Conservation (phyloP, 2,888 invertebrate genomes). For the Mesorhabditis spiculigera region DNA sequence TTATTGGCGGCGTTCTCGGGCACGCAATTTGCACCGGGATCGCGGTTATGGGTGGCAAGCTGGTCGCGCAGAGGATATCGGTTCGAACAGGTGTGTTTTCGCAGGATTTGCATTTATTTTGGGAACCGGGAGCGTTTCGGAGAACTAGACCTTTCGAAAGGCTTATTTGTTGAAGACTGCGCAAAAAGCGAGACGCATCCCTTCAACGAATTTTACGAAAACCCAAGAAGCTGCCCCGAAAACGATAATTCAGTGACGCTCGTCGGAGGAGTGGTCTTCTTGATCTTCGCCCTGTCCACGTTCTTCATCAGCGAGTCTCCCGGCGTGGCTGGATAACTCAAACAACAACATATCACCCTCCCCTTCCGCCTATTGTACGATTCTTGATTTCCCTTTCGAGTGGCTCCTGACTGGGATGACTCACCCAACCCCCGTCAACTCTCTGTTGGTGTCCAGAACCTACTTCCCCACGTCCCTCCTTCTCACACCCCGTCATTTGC, state of each 20-base stretch:
- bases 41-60: conserved; percentile 91
- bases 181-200: conserved; percentile 10
- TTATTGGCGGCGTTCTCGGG: conserved; percentile 86
- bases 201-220: background rate
- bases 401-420: too few relatives aligned
- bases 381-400: too few relatives aligned
- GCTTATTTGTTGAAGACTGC: background rate
- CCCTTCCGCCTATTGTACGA: too few relatives aligned
- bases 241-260: conserved; percentile 76
- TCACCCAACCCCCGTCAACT: too few relatives aligned
- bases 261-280: conserved; percentile 89
- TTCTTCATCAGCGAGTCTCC: conserved; percentile 68
- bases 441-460: too few relatives aligned
- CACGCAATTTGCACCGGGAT: conserved; percentile 93
- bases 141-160: background rate
- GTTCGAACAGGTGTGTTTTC: conserved; percentile 79
- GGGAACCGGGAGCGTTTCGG: background rate
- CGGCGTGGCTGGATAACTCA: too few relatives aligned
- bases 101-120: conserved; percentile 1
- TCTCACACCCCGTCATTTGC: too few relatives aligned
- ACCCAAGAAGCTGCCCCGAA: conserved; percentile 16
- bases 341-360: too few relatives aligned
- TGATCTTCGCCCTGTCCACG: conserved; percentile 87
- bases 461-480: too few relatives aligned
- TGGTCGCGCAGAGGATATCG: conserved; percentile 94